A percentile compares a stretch with the other conserved stretches of the same genome.
phyloP scores from a whole-genome alignment of 2,888 invertebrate species.

The Agriotes lineatus region DNA sequence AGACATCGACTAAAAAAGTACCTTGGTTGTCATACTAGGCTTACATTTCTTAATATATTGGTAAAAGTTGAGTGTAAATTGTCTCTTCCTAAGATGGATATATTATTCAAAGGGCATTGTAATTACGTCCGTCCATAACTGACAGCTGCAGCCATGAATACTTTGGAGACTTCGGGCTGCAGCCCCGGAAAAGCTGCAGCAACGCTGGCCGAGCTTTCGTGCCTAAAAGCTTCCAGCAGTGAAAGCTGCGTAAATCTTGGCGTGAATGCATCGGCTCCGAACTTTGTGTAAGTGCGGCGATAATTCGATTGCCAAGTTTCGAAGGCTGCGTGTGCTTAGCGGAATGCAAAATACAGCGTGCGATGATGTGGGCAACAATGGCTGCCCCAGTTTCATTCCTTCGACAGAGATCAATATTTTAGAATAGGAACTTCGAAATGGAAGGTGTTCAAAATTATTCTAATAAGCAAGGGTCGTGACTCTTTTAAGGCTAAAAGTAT shows the following conservation, averaged over 20 bases:
- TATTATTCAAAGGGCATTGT: no score
- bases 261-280: slow-evolving; percentile 32
- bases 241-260: slow-evolving; percentile 35
- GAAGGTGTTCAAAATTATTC: not conserved
- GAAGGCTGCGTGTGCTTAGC: slow-evolving; percentile 29
- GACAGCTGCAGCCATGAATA: no score
- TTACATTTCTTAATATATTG: no score
- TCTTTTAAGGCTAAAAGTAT: no score
- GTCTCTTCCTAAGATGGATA: no score
- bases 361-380: slow-evolving; percentile 30
- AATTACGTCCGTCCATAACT: no score
- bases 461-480: no score
- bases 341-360: slow-evolving; percentile 34
- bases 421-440: not conserved
- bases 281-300: slow-evolving; percentile 37
- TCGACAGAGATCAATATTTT: slow-evolving; percentile 14
- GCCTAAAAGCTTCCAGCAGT: slow-evolving; percentile 26
- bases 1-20: no score
- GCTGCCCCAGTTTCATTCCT: slow-evolving; percentile 13
- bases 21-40: no score
- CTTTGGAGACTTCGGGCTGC: no score
- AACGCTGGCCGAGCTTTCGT: slow-evolving; percentile 22
- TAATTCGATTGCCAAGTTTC: slow-evolving; percentile 38
- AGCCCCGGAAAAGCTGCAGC: slow-evolving; percentile 6
- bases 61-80: no score